phyloP scores from a whole-genome alignment of 2,797 vertebrate genomes.

The Rousettus madagascariensis region DNA sequence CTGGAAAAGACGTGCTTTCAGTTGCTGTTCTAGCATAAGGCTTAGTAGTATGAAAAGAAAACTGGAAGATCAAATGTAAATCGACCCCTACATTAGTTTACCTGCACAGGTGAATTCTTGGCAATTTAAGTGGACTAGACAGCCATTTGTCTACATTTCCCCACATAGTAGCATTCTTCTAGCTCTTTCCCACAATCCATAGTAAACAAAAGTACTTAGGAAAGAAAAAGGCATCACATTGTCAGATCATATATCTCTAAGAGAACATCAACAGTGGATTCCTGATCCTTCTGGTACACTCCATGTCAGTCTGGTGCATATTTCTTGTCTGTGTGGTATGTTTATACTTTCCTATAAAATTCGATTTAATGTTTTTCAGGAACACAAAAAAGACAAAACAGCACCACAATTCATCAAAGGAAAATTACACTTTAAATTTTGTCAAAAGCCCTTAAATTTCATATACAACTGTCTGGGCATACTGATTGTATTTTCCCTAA shows the following conservation, averaged over 20 bases:
- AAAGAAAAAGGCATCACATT: neutral
- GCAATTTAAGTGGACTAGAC: neutral
- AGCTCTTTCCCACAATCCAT: neutral
- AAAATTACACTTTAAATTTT: slow-evolving; percentile 63
- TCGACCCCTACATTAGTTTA: neutral
- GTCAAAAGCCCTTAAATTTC: slow-evolving; percentile 47
- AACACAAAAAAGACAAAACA: neutral
- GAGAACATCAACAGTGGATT: slow-evolving; percentile 37
- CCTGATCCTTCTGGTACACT: neutral
- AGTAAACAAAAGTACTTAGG: slow-evolving; percentile 29
- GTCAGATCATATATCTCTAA: slow-evolving; percentile 19
- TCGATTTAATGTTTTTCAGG: slow-evolving; percentile 29
- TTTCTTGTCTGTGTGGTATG: slow-evolving; percentile 11
- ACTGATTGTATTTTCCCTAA: slow-evolving; percentile 44
- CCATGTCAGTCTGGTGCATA: neutral
- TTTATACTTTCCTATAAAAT: slow-evolving; percentile 60
- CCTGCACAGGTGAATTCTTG: slow-evolving; percentile 29
- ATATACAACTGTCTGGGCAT: neutral
- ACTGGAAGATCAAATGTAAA: neutral
- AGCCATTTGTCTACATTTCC: slow-evolving; percentile 34
- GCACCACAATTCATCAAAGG: slow-evolving; percentile 38
- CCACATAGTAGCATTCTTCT: neutral
- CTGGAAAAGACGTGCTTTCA: slow-evolving; percentile 53
- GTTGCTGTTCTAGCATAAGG: neutral
- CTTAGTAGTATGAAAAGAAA: slow-evolving; percentile 16